A percentile compares a stretch with the other conserved stretches of the same genome.
Evolutionary conservation across 2,888 invertebrate genomes (phyloP).

Genomic region (Campaea margaritaria): DNA sequence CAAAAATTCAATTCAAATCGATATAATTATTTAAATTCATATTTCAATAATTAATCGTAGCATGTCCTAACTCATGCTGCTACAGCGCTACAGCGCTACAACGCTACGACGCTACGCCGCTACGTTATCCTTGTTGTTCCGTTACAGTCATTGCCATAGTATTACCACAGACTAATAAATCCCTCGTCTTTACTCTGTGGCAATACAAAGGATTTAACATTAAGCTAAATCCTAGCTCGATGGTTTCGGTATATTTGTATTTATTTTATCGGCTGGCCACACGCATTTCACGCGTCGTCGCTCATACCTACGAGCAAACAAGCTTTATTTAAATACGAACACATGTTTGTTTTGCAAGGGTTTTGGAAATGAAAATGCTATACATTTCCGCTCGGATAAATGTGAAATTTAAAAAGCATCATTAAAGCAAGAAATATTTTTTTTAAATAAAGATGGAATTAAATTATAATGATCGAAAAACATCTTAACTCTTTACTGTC

Average conservation of each 20-base stretch:
- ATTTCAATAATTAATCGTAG: too few relatives aligned
- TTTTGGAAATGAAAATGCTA: constrained; percentile 3
- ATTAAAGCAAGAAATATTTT: not conserved
- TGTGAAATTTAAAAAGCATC: not conserved
- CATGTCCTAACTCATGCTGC: not conserved
- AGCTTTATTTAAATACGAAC: constrained; percentile 36
- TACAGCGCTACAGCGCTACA: constrained; percentile 13
- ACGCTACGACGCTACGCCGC: constrained; percentile 27
- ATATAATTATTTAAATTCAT: too few relatives aligned
- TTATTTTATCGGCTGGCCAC: constrained; percentile 51
- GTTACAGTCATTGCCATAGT: too few relatives aligned
- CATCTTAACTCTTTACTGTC: too few relatives aligned
- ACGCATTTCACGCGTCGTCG: constrained; percentile 54
- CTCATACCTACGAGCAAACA: constrained; percentile 48
- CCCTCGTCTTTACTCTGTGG: too few relatives aligned
- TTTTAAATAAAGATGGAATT: not conserved
- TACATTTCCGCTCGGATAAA: not conserved
- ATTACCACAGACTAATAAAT: too few relatives aligned
- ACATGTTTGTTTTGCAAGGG: constrained; percentile 14
- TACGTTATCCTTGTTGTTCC: not conserved
- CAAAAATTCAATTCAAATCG: too few relatives aligned
- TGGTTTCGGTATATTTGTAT: not conserved
- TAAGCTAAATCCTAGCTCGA: too few relatives aligned
- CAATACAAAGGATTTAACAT: not conserved
- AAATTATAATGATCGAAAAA: too few relatives aligned